Evolutionary conservation across 1,140 invertebrate genomes (phyloP), one percentile per base, ranked within the genome.

Genomic region (Drosophila ohnishii): DNA sequence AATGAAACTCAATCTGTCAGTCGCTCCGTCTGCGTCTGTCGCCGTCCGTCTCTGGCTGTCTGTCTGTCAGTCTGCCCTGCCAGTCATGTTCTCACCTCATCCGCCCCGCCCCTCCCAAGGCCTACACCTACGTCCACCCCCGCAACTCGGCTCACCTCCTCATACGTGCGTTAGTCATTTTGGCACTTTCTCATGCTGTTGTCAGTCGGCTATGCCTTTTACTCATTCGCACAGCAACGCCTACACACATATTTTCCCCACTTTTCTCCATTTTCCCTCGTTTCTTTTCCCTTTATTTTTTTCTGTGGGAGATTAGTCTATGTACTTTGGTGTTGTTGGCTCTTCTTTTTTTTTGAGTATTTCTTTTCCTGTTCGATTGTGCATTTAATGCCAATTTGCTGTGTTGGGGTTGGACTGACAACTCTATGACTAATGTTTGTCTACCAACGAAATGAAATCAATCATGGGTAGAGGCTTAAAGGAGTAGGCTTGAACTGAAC

Each of bases 1-100:
- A 55, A 88, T 88, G 84, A 88, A 88, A 88, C 84, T 83, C 84
- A 88, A 88, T 88, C 84, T 89, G 85, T 76, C 74, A 72, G 69
- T 60, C 56, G 57, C 73, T 66, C 63, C 40, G 77, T 73, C 80
- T 65, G 76, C 45, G 58, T 77, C 80, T 44, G 47, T 62, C 58
- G 47, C 58, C 50, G 59, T 58, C 34, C 13, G 51, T 48, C 22
- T 16, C 42, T 34, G 13, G 19, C 39, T 44, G 58, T 66, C 47
- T 11, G 25, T 50, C 60, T 65, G 61, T 25, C 63, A 47, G 48
- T 34, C 66, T 67, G 37, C 28, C 35, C 64, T 78, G 75, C 55
- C 75, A 78, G 75, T 72, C 75, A 78, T 63, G 55, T 76, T 69
- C 48, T 56, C 47, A 66, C 73, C 71, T 56, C 61, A 34, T 22